These are phyloP conservation scores for Drosophila gaucha DNA, from an alignment of 2,888 invertebrate species.

Conservation along the genomic window DNA sequence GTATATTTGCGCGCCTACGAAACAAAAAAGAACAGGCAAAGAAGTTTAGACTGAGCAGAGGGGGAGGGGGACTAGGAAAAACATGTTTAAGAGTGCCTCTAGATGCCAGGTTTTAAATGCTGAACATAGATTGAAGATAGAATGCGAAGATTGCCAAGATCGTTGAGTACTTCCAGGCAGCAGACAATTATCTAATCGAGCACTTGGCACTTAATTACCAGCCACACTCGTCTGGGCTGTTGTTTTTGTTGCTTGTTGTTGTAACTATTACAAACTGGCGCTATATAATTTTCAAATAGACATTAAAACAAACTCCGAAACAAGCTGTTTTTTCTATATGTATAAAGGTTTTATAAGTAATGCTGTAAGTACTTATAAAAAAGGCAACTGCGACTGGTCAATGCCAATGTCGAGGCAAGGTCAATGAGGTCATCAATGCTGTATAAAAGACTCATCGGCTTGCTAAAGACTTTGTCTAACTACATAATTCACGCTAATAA, in stretches of 20 bases:
- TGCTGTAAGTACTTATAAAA: conserved; percentile 50
- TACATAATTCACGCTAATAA: conserved; percentile 42
- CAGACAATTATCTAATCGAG: conserved; percentile 72
- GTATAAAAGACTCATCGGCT: conserved; percentile 35
- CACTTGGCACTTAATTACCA: conserved; percentile 74
- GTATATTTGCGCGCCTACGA: conserved; percentile 50
- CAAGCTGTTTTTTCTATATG: conserved; percentile 24
- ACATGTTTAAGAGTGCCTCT: conserved; percentile 41
- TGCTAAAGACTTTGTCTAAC: conserved; percentile 48
- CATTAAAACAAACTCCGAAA: conserved; percentile 52
- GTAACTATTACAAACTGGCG: conserved; percentile 58
- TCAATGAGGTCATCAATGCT: conserved; percentile 52
- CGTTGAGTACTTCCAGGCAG: conserved; percentile 56
- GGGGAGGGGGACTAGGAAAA: conserved; percentile 8
- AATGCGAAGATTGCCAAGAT: conserved; percentile 52
- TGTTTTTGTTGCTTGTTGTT: conserved; percentile 14
- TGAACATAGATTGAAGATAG: conserved; percentile 42
- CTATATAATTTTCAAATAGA: conserved; percentile 56
- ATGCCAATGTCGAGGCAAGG: conserved; percentile 57
- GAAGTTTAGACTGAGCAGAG: neutral
- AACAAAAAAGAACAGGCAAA: neutral
- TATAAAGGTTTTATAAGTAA: conserved; percentile 25
- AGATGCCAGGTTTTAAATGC: conserved; percentile 35
- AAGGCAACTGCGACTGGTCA: conserved; percentile 30
- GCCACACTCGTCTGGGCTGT: conserved; percentile 19